phyloP scores from a whole-genome alignment of 2,113 vertebrate species.

The Cyanoramphus novaezelandiae region DNA sequence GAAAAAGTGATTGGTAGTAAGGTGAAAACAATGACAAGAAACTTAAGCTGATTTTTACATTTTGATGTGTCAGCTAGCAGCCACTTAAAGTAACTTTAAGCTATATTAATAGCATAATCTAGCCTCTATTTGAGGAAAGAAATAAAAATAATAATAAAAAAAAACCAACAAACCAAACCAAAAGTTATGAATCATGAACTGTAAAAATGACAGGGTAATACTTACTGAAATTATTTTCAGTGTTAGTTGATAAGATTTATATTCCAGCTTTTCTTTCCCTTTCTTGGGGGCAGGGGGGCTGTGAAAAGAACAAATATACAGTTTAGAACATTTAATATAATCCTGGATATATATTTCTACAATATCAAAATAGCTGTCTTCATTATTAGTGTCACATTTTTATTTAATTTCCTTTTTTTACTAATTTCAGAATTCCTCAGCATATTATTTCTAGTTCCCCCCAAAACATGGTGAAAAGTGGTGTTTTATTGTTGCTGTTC shows the following conservation, averaged over 20 bases:
- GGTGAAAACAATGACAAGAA: neutral
- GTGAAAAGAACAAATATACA: neutral
- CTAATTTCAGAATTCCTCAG: neutral
- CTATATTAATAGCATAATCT: neutral
- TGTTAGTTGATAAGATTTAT: neutral
- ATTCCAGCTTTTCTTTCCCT: neutral
- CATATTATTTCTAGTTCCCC: neutral
- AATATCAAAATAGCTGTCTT: neutral
- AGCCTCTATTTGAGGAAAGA: neutral
- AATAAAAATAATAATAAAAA: no score
- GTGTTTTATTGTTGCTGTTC: neutral
- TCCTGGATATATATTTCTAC: neutral
- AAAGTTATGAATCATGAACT: neutral
- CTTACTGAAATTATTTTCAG: neutral
- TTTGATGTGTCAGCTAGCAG: neutral
- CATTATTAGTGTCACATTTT: neutral
- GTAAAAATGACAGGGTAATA: neutral
- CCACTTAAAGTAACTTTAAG: neutral
- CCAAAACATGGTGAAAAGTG: neutral
- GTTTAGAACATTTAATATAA: neutral
- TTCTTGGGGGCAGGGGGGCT: neutral
- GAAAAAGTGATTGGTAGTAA: neutral
- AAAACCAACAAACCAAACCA: neutral
- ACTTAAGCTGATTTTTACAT: neutral
- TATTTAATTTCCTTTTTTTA: neutral